Evolutionary conservation across 1,140 invertebrate species (phyloP).

Genomic region (Phymastichus coffea): DNA sequence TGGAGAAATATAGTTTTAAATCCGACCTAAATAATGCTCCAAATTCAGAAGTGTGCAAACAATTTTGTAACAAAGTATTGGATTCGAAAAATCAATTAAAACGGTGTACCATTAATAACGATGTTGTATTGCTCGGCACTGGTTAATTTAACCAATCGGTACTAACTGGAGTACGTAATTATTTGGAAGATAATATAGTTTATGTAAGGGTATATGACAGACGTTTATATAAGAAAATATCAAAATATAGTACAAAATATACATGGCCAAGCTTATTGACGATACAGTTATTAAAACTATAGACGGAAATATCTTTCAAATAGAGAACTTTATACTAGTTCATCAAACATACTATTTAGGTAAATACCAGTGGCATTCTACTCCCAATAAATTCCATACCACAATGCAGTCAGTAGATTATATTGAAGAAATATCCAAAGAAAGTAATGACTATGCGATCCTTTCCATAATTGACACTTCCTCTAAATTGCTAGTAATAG

Average conservation of each 20-base stretch:
- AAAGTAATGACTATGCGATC: no score
- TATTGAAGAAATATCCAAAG: no score
- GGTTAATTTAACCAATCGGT: not conserved
- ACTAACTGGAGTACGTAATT: not conserved
- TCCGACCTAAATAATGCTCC: not conserved
- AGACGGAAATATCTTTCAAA: not conserved
- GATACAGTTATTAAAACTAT: not conserved
- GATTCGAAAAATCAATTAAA: not conserved
- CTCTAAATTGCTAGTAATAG: no score
- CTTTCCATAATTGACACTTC: no score
- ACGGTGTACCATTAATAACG: not conserved
- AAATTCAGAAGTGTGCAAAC: not conserved
- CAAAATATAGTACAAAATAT: not conserved
- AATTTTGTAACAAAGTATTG: conserved; percentile 1
- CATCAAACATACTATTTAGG: not conserved
- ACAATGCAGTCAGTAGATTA: no score
- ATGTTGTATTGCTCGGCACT: not conserved
- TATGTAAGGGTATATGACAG: not conserved
- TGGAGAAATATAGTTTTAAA: not conserved
- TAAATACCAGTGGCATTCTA: no score
- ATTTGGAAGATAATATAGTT: not conserved
- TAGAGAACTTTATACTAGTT: not conserved
- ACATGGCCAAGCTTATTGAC: not conserved
- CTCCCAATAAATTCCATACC: no score
- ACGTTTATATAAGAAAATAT: not conserved